Conservation (phyloP, 2,888 invertebrate species). For the Lacanobia oleracea region DNA sequence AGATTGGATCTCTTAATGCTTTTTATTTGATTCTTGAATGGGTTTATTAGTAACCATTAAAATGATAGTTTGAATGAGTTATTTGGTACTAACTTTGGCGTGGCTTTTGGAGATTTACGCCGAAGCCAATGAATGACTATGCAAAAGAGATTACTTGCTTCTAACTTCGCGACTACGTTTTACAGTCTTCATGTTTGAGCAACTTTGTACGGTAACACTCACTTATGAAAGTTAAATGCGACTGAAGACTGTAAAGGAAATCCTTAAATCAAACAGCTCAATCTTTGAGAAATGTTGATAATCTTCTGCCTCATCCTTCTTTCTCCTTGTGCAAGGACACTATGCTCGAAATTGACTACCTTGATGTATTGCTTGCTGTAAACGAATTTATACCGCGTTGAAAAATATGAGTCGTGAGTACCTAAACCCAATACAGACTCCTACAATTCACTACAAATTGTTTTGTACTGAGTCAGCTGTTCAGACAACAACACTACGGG, state of each 20-base stretch:
- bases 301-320: neutral
- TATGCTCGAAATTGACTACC: neutral
- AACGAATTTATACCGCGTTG: neutral
- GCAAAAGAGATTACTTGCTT: slow-evolving; percentile 9
- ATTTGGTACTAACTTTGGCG: slow-evolving; percentile 9
- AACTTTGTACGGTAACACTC: neutral
- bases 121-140: slow-evolving; percentile 16
- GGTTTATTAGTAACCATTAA: slow-evolving; percentile 27
- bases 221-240: slow-evolving; percentile 14
- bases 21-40: slow-evolving; percentile 36
- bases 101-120: slow-evolving; percentile 1
- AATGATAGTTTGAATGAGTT: slow-evolving; percentile 36
- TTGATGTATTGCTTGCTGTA: neutral
- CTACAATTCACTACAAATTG: slow-evolving; percentile 54
- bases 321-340: neutral
- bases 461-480: slow-evolving; percentile 57
- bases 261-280: neutral
- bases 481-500: slow-evolving; percentile 42
- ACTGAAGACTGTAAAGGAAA: neutral
- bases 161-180: slow-evolving; percentile 15
- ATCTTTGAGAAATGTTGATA: neutral
- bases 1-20: slow-evolving; percentile 37
- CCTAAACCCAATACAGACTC: slow-evolving; percentile 22
- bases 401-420: slow-evolving; percentile 9
- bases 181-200: slow-evolving; percentile 1